Evolutionary conservation across 2,797 vertebrate species (phyloP).

Genomic region (Parambassis ranga): DNA sequence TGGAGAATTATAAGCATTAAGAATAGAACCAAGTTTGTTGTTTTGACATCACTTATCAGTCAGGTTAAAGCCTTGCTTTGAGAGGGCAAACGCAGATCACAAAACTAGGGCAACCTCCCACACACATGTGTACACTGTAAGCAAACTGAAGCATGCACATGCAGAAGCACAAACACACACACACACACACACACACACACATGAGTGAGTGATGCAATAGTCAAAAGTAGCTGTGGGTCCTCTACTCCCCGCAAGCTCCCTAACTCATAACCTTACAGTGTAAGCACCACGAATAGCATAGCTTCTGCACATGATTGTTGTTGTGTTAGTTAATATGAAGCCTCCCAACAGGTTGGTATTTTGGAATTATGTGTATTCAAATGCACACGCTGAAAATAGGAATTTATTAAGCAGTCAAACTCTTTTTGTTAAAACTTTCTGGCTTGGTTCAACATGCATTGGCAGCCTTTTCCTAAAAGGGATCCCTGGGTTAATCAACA

Average conservation of each 20-base stretch:
- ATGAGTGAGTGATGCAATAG: constrained; percentile 38
- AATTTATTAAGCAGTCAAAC: neutral
- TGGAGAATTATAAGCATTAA: too few relatives aligned
- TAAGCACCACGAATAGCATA: constrained; percentile 5
- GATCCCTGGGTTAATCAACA: neutral
- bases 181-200: neutral
- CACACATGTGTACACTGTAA: constrained; percentile 49
- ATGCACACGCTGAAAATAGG: neutral
- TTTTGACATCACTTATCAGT: constrained; percentile 71
- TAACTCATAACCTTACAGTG: constrained; percentile 24
- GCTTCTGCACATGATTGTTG: neutral
- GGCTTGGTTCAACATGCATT: neutral
- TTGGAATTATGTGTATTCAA: neutral
- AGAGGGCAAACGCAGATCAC: constrained; percentile 62
- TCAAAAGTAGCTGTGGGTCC: constrained; percentile 33
- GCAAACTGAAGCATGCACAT: constrained; percentile 30
- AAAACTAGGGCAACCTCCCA: constrained; percentile 66
- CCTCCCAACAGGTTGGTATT: neutral
- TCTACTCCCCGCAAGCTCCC: constrained; percentile 19
- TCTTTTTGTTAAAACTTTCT: too few relatives aligned
- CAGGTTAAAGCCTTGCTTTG: constrained; percentile 61
- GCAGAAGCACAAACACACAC: neutral
- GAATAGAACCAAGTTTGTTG: constrained; percentile 24
- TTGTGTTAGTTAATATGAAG: neutral
- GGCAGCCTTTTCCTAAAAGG: neutral